phyloP scores from a whole-genome alignment of 2,113 vertebrate genomes.

The Onychostruthus taczanowskii region DNA sequence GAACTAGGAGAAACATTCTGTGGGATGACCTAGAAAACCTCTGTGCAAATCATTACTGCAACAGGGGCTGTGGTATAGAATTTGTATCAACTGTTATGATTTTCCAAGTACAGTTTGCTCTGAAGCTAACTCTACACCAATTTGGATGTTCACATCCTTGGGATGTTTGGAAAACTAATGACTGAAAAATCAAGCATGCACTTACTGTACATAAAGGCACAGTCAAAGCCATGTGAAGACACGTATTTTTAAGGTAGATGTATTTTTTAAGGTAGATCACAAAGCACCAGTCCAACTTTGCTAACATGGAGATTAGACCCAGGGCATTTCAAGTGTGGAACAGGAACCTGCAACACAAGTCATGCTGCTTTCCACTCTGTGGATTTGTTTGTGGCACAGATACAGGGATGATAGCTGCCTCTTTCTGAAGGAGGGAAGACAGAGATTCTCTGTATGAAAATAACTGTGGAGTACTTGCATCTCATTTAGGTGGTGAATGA shows the following conservation, averaged over 20 bases:
- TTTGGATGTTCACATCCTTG: background rate
- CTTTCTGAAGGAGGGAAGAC: background rate
- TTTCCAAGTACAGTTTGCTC: background rate
- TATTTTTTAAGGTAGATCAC: background rate
- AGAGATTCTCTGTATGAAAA: background rate
- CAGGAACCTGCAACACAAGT: background rate
- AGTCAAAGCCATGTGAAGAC: background rate
- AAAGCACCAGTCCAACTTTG: background rate
- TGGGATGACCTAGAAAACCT: background rate
- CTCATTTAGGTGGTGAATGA: background rate
- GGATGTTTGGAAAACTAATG: background rate
- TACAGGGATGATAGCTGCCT: background rate
- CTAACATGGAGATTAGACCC: background rate
- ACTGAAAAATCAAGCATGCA: background rate
- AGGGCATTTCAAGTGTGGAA: background rate
- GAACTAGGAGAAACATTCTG: background rate
- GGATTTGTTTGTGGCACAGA: background rate
- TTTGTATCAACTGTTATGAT: background rate
- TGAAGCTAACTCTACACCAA: background rate
- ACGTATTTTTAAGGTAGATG: accelerated
- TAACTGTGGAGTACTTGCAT: background rate
- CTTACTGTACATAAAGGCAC: background rate
- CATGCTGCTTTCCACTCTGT: background rate
- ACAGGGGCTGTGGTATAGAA: background rate
- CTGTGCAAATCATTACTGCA: background rate